phyloP scores from a whole-genome alignment of 2,113 vertebrate species.

The Paramisgurnus dabryanus region DNA sequence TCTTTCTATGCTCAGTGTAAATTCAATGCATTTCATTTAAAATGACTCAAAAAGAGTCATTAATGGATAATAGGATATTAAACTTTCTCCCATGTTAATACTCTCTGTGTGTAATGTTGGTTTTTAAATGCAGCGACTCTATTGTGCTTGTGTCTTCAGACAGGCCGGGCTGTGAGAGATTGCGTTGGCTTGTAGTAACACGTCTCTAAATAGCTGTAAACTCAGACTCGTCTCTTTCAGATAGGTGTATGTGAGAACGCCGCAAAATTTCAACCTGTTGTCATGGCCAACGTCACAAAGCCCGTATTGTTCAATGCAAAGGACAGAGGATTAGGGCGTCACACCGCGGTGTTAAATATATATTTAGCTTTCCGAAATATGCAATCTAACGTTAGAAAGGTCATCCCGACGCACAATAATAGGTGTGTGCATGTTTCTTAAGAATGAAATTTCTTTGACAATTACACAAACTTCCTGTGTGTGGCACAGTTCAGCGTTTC shows the following conservation, averaged over 20 bases:
- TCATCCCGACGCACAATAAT: conserved; percentile 18
- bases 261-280: conserved; percentile 14
- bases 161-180: conserved; percentile 13
- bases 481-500: neutral
- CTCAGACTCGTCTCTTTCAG: neutral
- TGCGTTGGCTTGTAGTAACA: conserved; percentile 3
- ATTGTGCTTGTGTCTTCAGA: conserved; percentile 13
- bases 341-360: conserved; percentile 7
- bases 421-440: conserved; percentile 25
- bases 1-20: neutral
- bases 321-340: conserved; percentile 20
- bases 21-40: neutral
- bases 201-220: conserved; percentile 10
- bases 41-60: too few species aligned
- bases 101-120: neutral
- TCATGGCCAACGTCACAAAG: conserved; percentile 16
- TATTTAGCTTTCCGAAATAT: conserved; percentile 27
- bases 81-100: neutral
- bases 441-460: conserved; percentile 11
- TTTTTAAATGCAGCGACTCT: neutral
- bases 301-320: neutral
- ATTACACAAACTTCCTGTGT: conserved; percentile 6
- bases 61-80: neutral
- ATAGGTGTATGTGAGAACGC: neutral
- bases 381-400: conserved; percentile 10